phyloP scores from a whole-genome alignment of 2,113 vertebrate species.

The Amphiprion percula region DNA sequence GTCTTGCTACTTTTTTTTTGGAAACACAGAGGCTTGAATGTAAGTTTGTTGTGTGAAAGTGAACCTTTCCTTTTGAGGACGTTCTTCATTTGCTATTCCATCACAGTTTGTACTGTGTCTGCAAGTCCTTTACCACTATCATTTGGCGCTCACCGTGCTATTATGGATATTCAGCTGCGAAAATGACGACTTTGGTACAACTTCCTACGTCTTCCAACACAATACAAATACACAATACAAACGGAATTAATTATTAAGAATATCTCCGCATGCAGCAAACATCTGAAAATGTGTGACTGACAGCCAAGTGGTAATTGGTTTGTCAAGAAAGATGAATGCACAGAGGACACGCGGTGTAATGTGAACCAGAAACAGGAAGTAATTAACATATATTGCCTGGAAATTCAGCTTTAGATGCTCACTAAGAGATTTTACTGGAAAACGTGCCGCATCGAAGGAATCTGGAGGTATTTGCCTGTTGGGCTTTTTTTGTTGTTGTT shows the following conservation, averaged over 20 bases:
- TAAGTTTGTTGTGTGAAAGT: slow-evolving; percentile 5
- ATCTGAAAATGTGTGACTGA: not conserved
- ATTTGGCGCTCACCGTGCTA: slow-evolving; percentile 25
- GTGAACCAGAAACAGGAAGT: not conserved
- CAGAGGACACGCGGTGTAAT: not conserved
- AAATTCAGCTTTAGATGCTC: slow-evolving; percentile 1
- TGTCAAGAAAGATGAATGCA: slow-evolving; percentile 12
- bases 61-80: slow-evolving; percentile 18
- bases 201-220: not conserved
- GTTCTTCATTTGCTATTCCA: slow-evolving; percentile 42
- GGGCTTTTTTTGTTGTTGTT: not conserved
- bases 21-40: not conserved
- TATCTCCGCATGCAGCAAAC: slow-evolving; percentile 7
- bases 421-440: slow-evolving; percentile 22
- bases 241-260: slow-evolving; percentile 57
- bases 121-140: slow-evolving; percentile 47
- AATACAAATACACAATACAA: slow-evolving; percentile 26
- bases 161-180: slow-evolving; percentile 49
- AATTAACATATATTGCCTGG: slow-evolving; percentile 6
- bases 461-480: slow-evolving; percentile 11
- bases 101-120: slow-evolving; percentile 33
- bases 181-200: slow-evolving; percentile 4
- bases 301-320: not conserved
- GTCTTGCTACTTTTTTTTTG: too few relatives aligned
- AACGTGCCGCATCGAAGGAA: too few relatives aligned